Evolutionary conservation across 2,888 invertebrate genomes (phyloP), one percentile per base, ranked within the genome.

Genomic region (Chloroclysta siterata): DNA sequence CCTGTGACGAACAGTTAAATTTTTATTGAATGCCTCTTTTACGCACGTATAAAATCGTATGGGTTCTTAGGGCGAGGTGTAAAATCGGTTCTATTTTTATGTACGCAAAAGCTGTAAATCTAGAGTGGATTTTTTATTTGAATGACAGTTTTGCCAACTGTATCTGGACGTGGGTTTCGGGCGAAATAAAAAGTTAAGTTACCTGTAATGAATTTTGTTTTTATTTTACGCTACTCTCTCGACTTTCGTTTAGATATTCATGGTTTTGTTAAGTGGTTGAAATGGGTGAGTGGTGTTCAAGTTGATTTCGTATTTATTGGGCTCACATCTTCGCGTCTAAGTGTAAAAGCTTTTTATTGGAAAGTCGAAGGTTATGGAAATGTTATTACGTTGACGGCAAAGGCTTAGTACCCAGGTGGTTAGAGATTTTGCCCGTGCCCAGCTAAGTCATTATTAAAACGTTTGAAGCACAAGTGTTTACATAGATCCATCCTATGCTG

Each of bases 71-170:
- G 82, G 83, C 73, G 83, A 89, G 86, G 88, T 89, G 90, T 87
- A 84, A 89, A 90, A 88, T 88, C 81, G 81, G 83, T 17, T 86
- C 85, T 85, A 88, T 88, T 90, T 89, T 92, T 89, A 88, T 84
- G 83, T 82, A 79, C 78, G 79, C 75, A 74, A 78, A 75, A 75
- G 83, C 84, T 81, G 86, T 91, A 87, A 89, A 81, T 81, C 81
- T 78, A 79, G 78, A 86, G 82, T 87, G 82, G 84, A 81, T 70
- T 68, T 83, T 88, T 90, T 89, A 90, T 89, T 87, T 71, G 81
- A 73, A 79, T 76, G 84, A 81, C 85, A 87, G 78, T 86, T 87
- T 81, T 80, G 75, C 77, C 36, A 51, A 48, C 62, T 44, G 53
- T 62, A 44, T 56, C 52, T 53, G 53, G 57, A 65, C 61, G 50